Evolutionary conservation across 2,888 invertebrate species (phyloP).

Genomic region (Octonoba sinensis): DNA sequence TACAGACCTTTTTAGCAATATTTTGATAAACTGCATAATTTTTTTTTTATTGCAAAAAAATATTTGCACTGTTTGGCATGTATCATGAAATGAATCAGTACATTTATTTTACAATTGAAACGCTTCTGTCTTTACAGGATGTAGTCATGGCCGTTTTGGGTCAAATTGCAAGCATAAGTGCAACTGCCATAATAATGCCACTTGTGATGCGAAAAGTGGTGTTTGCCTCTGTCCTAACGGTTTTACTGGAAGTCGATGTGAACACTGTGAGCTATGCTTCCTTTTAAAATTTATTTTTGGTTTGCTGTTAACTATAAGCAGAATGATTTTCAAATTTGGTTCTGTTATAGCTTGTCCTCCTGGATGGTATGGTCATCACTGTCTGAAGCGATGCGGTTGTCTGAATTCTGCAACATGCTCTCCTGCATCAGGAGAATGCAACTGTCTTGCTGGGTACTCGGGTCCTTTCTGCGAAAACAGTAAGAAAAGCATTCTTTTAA

Average conservation of each 20-base stretch:
- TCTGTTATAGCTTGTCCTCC: conserved; percentile 29
- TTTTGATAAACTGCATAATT: no score
- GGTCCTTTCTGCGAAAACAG: conserved; percentile 43
- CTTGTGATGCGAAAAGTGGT: conserved; percentile 36
- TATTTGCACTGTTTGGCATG: no score
- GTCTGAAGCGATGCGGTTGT: conserved; percentile 36
- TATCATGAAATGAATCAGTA: no score
- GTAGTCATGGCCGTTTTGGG: conserved; percentile 39
- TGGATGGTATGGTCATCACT: conserved; percentile 55
- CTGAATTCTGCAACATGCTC: conserved; percentile 35
- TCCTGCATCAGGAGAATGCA: conserved; percentile 37
- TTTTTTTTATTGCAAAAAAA: no score
- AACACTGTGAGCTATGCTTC: conserved; percentile 26
- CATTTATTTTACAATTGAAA: no score
- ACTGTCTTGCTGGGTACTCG: conserved; percentile 33
- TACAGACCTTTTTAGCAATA: no score
- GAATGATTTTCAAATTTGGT: no score
- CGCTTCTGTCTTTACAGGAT: conserved; percentile 19
- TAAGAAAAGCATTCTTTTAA: neutral
- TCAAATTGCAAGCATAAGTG: conserved; percentile 46
- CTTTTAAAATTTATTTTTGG: neutral
- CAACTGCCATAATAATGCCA: conserved; percentile 49
- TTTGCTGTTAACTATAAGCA: neutral
- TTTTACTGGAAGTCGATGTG: conserved; percentile 53
- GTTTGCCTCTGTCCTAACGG: conserved; percentile 32